A percentile compares a stretch with the other conserved stretches of the same genome.
These are phyloP conservation scores for Oceanites oceanicus DNA, from an alignment of 2,113 vertebrate species.

Conservation along the genomic window DNA sequence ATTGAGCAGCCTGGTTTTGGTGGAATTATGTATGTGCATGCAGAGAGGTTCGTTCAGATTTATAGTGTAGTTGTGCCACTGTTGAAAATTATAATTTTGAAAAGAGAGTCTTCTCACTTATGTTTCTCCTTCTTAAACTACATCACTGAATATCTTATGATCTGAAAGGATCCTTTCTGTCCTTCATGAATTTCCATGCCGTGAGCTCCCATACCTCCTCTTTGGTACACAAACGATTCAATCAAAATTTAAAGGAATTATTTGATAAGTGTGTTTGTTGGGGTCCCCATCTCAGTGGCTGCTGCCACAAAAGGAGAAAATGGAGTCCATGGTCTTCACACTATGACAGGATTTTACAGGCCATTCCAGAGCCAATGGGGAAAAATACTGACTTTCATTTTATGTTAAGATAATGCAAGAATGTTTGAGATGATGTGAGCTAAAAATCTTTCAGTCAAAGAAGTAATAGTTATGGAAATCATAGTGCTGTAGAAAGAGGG, in stretches of 20 bases:
- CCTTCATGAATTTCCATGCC: background rate
- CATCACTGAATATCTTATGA: background rate
- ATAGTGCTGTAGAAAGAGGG: background rate
- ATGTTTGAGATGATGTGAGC: background rate
- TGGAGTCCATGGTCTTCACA: background rate
- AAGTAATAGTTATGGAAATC: background rate
- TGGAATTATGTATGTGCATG: background rate
- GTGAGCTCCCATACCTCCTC: background rate
- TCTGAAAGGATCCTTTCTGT: background rate
- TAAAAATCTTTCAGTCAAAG: background rate
- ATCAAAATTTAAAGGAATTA: background rate
- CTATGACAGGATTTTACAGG: background rate
- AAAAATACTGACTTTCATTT: background rate
- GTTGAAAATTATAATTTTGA: background rate
- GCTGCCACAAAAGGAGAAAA: background rate
- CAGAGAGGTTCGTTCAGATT: background rate
- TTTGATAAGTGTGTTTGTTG: background rate
- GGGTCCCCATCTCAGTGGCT: background rate
- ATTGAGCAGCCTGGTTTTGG: background rate
- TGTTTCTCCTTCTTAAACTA: background rate
- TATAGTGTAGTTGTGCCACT: background rate
- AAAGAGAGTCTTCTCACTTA: background rate
- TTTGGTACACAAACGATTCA: background rate
- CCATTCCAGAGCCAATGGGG: background rate
- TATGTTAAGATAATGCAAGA: background rate